Evolutionary conservation across 1,140 invertebrate genomes (phyloP), one percentile per base, ranked within the genome.

Genomic region (Leptinotarsa defecta): DNA sequence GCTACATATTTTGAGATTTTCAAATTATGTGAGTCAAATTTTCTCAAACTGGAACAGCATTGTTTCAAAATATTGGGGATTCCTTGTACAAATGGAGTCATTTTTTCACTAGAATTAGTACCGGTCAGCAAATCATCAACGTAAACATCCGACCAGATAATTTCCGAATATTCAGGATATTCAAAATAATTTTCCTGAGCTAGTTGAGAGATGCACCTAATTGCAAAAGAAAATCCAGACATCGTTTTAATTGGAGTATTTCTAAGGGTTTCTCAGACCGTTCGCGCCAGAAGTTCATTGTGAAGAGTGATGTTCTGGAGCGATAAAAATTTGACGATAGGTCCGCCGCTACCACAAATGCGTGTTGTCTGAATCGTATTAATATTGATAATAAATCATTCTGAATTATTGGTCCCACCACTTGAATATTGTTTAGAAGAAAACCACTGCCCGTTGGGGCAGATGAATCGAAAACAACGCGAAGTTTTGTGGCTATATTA

Each of bases 361-460:
- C 77, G 74, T 86, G 81, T 48, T 71, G 74, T 57, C 87, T 57
- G 83, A 87, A 88, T 65, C 86, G 80, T 20, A 88, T 75, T 6
- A 88, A 48, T 65, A 87, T 79, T 43, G 79, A 76, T 62, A 83
- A 74, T 19, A 88, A 65, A 65, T 88, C 85, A 4, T 80, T 63
- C 77, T 85, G 83, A 20, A 85, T 73, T 22, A 72, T 81, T 3
- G 81, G 80, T 17, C 81, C 81, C 15, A 74, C 48, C 34, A 71
- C 48, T 24, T 81, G 68, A 49, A 73, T 68, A 11, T 83, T 71
- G 64, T 83, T 83, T 8, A 84, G 69, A 20, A 79, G 81, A 4
- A 78, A 34, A 0, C 81, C 80, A 1, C 27, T 76, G 11, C 61
- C 69, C 0, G 82, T 77, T 34, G 79, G 77, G 13, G 75, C 8